A percentile compares a stretch with the other conserved stretches of the same genome.
These are phyloP conservation scores for Drosophila obscura DNA, from an alignment of 1,140 invertebrate species.

Conservation along the genomic window DNA sequence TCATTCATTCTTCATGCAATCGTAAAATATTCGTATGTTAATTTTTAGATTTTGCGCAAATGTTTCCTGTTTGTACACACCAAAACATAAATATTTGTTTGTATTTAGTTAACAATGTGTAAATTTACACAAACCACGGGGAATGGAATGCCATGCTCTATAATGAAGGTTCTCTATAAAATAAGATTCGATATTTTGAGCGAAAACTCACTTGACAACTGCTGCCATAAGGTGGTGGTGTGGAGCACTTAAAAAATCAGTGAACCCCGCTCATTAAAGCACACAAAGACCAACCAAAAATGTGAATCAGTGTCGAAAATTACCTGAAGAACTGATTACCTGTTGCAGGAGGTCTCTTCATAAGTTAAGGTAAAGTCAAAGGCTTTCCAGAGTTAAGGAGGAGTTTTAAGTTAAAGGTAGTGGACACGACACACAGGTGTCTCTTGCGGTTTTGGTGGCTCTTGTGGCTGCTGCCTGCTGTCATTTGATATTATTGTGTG, in stretches of 20 bases:
- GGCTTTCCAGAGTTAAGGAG: not conserved
- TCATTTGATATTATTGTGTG: conserved; percentile 60
- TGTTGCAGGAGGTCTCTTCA: not conserved
- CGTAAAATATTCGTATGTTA: conserved; percentile 46
- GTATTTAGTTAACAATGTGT: conserved; percentile 3
- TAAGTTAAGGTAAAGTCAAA: too few relatives aligned
- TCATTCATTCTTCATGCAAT: conserved; percentile 46
- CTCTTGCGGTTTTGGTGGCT: not conserved
- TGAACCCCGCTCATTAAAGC: conserved; percentile 29
- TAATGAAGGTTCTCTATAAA: conserved; percentile 1
- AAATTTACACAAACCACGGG: conserved; percentile 1
- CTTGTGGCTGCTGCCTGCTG: conserved; percentile 13
- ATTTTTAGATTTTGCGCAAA: conserved; percentile 47
- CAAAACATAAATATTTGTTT: conserved; percentile 8
- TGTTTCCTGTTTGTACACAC: conserved; percentile 45
- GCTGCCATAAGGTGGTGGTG: not conserved
- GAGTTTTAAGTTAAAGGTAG: too few relatives aligned
- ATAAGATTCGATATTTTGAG: not conserved
- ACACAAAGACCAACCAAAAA: conserved; percentile 1
- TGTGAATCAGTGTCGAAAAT: conserved; percentile 8
- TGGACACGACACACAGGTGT: not conserved
- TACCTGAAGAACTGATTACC: conserved; percentile 5
- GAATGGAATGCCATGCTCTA: not conserved
- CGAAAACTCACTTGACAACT: conserved; percentile 31
- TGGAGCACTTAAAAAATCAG: conserved; percentile 29